Conservation (phyloP, 1,140 invertebrate species). For the Macrotrachela quadricornifera region DNA sequence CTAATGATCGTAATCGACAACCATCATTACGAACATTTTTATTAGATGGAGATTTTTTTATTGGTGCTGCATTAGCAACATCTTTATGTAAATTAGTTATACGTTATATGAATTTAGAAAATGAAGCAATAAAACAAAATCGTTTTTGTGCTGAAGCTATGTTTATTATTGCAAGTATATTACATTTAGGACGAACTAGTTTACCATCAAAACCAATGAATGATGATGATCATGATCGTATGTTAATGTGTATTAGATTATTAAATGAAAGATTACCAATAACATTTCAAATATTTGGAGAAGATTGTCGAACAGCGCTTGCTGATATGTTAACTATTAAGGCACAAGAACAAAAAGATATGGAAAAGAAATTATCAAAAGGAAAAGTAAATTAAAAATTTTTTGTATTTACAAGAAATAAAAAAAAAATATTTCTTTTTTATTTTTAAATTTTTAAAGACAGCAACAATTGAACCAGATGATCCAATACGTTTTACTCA, state of each 20-base stretch:
- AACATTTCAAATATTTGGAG: constrained; percentile 52
- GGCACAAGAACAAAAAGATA: constrained; percentile 43
- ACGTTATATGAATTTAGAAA: constrained; percentile 38
- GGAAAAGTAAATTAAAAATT: constrained; percentile 13
- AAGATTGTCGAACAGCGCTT: constrained; percentile 54
- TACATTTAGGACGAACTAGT: constrained; percentile 58
- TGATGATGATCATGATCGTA: constrained; percentile 76
- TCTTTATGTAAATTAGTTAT: constrained; percentile 71
- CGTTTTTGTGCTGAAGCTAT: constrained; percentile 55
- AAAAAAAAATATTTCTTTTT: no score
- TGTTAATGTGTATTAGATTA: constrained; percentile 49
- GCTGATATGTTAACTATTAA: constrained; percentile 64
- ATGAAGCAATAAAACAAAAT: constrained; percentile 8
- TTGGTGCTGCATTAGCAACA: constrained; percentile 68
- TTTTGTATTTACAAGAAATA: neutral
- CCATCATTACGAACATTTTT: constrained; percentile 65
- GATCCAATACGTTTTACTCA: constrained; percentile 67
- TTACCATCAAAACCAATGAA: constrained; percentile 47
- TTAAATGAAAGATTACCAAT: constrained; percentile 49
- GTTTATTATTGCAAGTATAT: constrained; percentile 61
- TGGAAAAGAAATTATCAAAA: constrained; percentile 29
- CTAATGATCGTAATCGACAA: constrained; percentile 35
- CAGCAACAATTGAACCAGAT: constrained; percentile 46
- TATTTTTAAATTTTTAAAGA: neutral
- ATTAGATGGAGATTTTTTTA: constrained; percentile 83